These are phyloP conservation scores for Eulemur macaco DNA, from an alignment of 2,113 vertebrate species.

Conservation along the genomic window DNA sequence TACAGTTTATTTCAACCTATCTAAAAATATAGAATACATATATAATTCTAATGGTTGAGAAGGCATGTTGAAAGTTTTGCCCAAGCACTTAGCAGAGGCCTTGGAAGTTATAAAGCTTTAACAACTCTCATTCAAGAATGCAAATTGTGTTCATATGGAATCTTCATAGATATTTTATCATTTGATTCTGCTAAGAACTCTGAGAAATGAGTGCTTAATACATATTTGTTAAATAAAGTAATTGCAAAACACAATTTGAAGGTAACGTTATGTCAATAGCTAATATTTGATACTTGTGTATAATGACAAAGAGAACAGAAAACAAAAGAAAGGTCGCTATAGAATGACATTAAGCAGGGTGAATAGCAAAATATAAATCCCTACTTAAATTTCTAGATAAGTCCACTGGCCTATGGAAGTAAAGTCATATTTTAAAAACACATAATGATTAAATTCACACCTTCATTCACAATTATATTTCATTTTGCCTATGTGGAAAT, in stretches of 20 bases:
- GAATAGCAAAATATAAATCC: background rate
- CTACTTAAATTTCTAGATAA: conserved; percentile 11
- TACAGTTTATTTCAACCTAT: background rate
- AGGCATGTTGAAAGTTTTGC: background rate
- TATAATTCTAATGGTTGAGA: background rate
- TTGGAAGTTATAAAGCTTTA: background rate
- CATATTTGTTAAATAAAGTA: background rate
- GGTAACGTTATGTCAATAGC: background rate
- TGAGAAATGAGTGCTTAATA: background rate
- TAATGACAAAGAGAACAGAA: conserved; percentile 34
- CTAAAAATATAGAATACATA: background rate
- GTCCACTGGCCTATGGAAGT: background rate
- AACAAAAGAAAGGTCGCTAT: background rate
- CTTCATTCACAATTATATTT: background rate
- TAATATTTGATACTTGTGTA: conserved; percentile 11
- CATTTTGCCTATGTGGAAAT: background rate
- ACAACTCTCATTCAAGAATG: background rate
- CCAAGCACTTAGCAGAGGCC: background rate
- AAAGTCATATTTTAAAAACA: background rate
- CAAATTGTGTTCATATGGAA: background rate
- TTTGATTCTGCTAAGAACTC: background rate
- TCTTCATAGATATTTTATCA: background rate
- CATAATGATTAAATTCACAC: background rate
- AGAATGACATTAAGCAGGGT: background rate
- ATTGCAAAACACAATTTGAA: background rate